Evolutionary conservation across 2,113 vertebrate species (phyloP).

Genomic region (Psettodes erumei): DNA sequence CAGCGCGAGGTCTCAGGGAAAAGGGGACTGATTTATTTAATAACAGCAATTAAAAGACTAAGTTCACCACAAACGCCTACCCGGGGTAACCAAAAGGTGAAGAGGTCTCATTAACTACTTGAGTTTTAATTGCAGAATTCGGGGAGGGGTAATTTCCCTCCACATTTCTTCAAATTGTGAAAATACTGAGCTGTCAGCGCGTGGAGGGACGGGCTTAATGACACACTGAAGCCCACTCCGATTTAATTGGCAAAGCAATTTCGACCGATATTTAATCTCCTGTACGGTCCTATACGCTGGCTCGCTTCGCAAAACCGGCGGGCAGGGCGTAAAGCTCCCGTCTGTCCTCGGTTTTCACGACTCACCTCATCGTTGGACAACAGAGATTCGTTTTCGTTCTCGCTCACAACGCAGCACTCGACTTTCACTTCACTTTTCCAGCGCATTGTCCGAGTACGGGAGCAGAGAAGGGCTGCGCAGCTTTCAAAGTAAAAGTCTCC

Average conservation of each 20-base stretch:
- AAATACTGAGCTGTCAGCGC: conserved; percentile 73
- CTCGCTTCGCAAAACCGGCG: too few relatives aligned
- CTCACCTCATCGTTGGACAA: conserved; percentile 87
- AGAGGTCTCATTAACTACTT: conserved; percentile 89
- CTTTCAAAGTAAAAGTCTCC: conserved; percentile 25
- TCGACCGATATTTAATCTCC: conserved; percentile 26
- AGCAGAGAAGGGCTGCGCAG: not conserved
- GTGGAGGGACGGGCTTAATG: conserved; percentile 44
- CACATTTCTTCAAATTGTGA: conserved; percentile 85
- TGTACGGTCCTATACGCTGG: not conserved
- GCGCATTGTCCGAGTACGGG: conserved; percentile 84
- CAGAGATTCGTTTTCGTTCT: conserved; percentile 81
- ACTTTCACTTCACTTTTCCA: conserved; percentile 91
- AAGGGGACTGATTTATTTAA: conserved; percentile 87
- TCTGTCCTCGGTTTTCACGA: not conserved
- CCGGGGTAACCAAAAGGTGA: conserved; percentile 83
- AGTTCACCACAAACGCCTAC: conserved; percentile 79
- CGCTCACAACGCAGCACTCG: conserved; percentile 82
- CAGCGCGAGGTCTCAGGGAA: conserved; percentile 72
- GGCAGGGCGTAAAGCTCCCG: too few relatives aligned
- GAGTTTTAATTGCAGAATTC: conserved; percentile 87
- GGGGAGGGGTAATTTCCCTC: conserved; percentile 75
- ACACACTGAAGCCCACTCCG: conserved; percentile 27
- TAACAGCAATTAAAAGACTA: conserved; percentile 87
- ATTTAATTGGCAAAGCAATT: conserved; percentile 57